phyloP scores from a whole-genome alignment of 1,140 invertebrate species.

The Eriosoma lanigerum region DNA sequence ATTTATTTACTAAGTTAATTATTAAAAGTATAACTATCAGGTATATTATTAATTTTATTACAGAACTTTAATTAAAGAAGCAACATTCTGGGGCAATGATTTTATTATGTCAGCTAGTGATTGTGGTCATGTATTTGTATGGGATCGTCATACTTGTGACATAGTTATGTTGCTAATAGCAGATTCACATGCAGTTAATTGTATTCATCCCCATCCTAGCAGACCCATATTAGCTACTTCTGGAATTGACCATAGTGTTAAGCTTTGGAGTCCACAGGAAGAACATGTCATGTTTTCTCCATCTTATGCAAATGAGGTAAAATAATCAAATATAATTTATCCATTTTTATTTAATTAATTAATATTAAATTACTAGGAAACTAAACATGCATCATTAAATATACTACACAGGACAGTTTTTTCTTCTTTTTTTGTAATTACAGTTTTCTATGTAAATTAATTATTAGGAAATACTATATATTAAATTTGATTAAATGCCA shows the following conservation, averaged over 20 bases:
- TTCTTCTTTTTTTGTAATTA: no score
- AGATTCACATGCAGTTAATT: slow-evolving; percentile 85
- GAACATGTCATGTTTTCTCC: slow-evolving; percentile 67
- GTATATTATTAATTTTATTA: slow-evolving; percentile 60
- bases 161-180: slow-evolving; percentile 79
- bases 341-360: neutral
- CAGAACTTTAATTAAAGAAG: slow-evolving; percentile 87
- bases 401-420: no score
- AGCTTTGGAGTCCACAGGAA: slow-evolving; percentile 76
- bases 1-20: no score
- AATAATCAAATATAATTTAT: neutral
- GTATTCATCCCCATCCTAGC: slow-evolving; percentile 81
- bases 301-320: slow-evolving; percentile 71
- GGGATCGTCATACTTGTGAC: slow-evolving; percentile 66
- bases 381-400: no score
- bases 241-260: slow-evolving; percentile 88
- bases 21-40: no score
- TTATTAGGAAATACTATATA: no score
- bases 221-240: slow-evolving; percentile 81
- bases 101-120: slow-evolving; percentile 85
- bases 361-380: no score
- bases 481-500: no score
- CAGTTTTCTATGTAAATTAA: no score
- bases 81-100: slow-evolving; percentile 83
- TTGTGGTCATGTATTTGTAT: slow-evolving; percentile 78